Evolutionary conservation across 2,888 invertebrate genomes (phyloP), one percentile per base, ranked within the genome.

Genomic region (Celastrina argiolus): DNA sequence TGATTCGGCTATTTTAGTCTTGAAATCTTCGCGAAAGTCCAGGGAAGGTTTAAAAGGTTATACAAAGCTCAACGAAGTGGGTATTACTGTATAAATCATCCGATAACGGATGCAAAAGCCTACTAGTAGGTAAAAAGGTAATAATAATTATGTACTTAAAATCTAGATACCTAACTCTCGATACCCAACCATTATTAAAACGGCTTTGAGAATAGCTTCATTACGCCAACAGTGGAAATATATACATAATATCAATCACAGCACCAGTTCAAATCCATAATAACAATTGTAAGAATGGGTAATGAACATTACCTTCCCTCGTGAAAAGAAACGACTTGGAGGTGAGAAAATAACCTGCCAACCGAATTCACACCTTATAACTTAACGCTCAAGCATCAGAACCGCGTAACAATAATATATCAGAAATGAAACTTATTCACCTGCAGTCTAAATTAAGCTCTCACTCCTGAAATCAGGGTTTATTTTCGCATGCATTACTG

Each of bases 251-350:
- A 80, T 85, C 87, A 87, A 85, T 84, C 82, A 51, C 22, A 12
- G 22, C 22, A 10, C 12, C 51, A 22, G 51, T 51, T 51, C 51
- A 51, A 81, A 80, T 81, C 81, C 81, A 78, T 84, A 78, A 86
- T 84, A 85, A 83, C 84, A 82, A 83, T 81, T 81, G 81, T 86
- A 82, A 80, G 87, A 88, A 88, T 87, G 85, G 84, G 81, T 87
- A 88, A 88, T 88, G 87, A 87, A 85, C 86, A 88, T 88, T 87
- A 87, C 39, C 18, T 61, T 28, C 14, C 36, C 39, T 61, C 61
- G 36, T 39, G 36, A 61, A 39, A 61, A 61, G 59, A 59, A 59
- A 59, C 59, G 34, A 34, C 34, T 16, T n/a, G 59, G 16, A 59
- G 59, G 59, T 31, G 31, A 31, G 16, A 59, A 59, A 34, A 22